Evolutionary conservation across 2,888 invertebrate genomes (phyloP), one percentile per base, ranked within the genome.

Genomic region (Salticus scenicus): DNA sequence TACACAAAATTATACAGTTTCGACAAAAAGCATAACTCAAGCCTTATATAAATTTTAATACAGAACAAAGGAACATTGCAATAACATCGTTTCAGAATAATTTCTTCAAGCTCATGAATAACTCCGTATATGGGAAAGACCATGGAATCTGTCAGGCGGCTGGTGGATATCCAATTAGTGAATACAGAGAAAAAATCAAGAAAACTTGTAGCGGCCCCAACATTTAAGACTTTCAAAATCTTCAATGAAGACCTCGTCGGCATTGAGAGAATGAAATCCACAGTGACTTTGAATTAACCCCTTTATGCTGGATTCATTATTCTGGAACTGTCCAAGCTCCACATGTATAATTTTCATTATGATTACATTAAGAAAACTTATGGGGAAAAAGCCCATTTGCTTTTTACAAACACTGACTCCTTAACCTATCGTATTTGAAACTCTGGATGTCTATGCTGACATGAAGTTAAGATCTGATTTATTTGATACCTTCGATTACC

Each of bases 311-410:
- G 88, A 5, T 83, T 88, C 71, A 70, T 72, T 12, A 88, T 89
- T 30, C 70, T 89, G 1, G 90, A 90, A 33, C 64, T 90, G 10
- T 88, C 20, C 89, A 90, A 79, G 66, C 69, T 8, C 47, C 88
- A 14, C 4, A 90, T 90, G 90, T 88, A 89, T 17, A n/a, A 47
- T 2, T 47, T 47, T 47, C 47, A 47, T n/a, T 47, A 47, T n/a
- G n/a, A 47, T 10, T n/a, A 47, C n/a, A 47, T 47, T 2, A 47
- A 47, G 17, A 5, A 10, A 7, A 7, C 7, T 12, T 47, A 47
- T 47, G 47, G 47, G 2, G 47, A 47, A 10, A 47, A 47, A 14
- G 47, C 47, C 12, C 2, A 10, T 2, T 14, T 47, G 17, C 37
- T 47, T 5, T 47, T 47, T 17, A 47, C 47, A 2, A 17, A 47